A percentile compares a stretch with the other conserved stretches of the same genome.
phyloP scores from a whole-genome alignment of 2,888 invertebrate genomes.

The Drepanosiphum platanoidis region DNA sequence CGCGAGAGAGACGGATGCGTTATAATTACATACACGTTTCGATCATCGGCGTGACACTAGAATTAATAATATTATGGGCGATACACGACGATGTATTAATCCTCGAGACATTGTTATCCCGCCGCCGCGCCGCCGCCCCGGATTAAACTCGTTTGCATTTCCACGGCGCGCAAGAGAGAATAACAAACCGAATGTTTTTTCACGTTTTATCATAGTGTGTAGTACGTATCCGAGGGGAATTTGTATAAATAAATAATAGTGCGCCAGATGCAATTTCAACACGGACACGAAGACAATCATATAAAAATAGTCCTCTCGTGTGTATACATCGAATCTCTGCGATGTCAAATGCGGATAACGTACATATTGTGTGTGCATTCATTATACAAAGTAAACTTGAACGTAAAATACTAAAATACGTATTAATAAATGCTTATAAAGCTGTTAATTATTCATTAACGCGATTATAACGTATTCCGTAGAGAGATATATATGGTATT shows the following conservation, averaged over 20 bases:
- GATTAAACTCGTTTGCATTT: neutral
- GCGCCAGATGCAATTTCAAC: conserved; percentile 32
- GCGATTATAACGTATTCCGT: neutral
- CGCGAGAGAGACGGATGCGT: neutral
- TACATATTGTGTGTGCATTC: neutral
- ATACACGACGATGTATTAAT: neutral
- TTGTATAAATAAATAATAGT: neutral
- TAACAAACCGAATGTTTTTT: neutral
- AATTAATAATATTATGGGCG: neutral
- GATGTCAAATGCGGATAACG: neutral
- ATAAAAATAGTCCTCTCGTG: conserved; percentile 37
- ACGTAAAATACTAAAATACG: neutral
- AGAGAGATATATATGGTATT: neutral
- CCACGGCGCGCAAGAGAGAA: neutral
- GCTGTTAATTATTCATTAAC: neutral
- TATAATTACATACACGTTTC: neutral
- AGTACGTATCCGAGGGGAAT: neutral
- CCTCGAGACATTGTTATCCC: neutral
- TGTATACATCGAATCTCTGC: neutral
- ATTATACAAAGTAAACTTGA: neutral
- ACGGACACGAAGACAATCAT: neutral
- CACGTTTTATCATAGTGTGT: neutral
- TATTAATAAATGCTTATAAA: neutral
- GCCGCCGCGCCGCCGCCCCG: no score
- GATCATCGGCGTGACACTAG: neutral